Evolutionary conservation across 2,113 vertebrate species (phyloP).

Genomic region (Notarius quadriscutis): DNA sequence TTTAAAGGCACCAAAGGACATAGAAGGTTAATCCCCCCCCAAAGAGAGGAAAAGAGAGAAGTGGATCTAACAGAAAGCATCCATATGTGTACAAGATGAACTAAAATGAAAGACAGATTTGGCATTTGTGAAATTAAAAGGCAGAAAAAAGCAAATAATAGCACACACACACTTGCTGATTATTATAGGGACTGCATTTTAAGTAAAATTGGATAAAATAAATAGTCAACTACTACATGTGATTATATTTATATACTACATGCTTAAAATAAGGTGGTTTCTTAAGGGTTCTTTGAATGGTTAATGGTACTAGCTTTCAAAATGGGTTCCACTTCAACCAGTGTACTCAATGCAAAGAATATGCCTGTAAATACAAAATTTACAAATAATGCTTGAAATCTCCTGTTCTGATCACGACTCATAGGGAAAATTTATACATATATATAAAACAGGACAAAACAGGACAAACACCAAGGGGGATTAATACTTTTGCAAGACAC

Average conservation of each 20-base stretch:
- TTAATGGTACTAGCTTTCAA: background rate
- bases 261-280: background rate
- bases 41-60: constrained; percentile 22
- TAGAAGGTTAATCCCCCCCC: background rate
- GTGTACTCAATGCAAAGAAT: background rate
- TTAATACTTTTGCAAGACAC: no score
- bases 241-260: background rate
- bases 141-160: background rate
- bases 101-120: background rate
- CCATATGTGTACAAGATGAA: background rate
- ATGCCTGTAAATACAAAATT: background rate
- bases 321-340: background rate
- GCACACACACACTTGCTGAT: background rate
- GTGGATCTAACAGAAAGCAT: background rate
- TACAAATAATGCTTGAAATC: background rate
- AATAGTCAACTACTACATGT: background rate
- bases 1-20: no score
- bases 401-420: background rate
- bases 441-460: no score
- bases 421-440: no score
- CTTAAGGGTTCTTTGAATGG: background rate
- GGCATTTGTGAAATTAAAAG: background rate
- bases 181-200: background rate
- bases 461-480: no score
- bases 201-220: background rate